phyloP scores from a whole-genome alignment of 2,888 invertebrate species.

The Drosophila quasianomalipes region DNA sequence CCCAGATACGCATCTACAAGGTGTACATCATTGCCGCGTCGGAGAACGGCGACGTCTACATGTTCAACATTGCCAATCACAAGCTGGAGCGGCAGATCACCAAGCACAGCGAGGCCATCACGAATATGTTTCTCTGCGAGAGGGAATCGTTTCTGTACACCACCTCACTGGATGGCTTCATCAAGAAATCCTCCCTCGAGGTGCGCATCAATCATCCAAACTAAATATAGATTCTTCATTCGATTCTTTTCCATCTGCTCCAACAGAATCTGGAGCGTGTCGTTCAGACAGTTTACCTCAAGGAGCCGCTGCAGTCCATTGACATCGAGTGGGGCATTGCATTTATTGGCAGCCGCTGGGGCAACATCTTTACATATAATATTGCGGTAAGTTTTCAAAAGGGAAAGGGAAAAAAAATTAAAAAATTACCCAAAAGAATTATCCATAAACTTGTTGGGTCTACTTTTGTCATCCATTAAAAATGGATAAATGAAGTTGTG shows the following conservation, averaged over 20 bases:
- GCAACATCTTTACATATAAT: constrained; percentile 90
- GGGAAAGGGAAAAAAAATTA: neutral
- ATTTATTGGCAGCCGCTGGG: constrained; percentile 90
- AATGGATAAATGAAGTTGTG: neutral
- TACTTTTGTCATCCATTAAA: neutral
- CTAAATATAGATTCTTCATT: neutral
- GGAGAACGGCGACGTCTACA: constrained; percentile 84
- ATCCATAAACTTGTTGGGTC: no score
- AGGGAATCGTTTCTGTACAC: constrained; percentile 79
- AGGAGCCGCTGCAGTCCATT: constrained; percentile 90
- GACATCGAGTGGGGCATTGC: constrained; percentile 90
- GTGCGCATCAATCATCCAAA: constrained; percentile 53
- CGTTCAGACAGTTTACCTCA: constrained; percentile 79
- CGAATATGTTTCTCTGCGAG: constrained; percentile 79
- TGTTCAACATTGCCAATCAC: constrained; percentile 79
- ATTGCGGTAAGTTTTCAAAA: constrained; percentile 87
- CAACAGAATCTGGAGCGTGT: constrained; percentile 82
- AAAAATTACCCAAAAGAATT: no score
- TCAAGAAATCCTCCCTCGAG: constrained; percentile 83
- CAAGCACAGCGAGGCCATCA: constrained; percentile 84
- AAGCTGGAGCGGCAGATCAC: constrained; percentile 79
- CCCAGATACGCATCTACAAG: constrained; percentile 80
- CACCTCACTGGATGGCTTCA: constrained; percentile 83
- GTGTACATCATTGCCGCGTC: constrained; percentile 82
- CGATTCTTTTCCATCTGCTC: neutral